These are phyloP conservation scores for Oreotrochilus melanogaster DNA, from an alignment of 2,113 vertebrate genomes.

Conservation along the genomic window DNA sequence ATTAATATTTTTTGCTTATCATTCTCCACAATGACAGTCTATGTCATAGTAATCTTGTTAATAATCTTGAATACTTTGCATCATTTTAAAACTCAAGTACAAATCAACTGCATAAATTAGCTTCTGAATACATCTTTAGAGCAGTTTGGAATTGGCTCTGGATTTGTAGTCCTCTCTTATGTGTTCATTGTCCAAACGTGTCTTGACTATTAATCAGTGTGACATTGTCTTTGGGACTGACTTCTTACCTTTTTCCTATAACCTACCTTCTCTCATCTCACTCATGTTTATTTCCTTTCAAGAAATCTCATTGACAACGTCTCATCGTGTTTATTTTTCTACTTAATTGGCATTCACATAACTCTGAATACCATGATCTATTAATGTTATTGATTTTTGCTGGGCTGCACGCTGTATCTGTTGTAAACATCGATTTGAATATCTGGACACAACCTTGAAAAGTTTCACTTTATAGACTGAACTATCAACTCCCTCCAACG, in stretches of 20 bases:
- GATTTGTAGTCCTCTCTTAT: background rate
- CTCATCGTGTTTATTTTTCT: slow-evolving; percentile 10
- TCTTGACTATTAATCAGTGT: background rate
- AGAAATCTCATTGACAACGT: background rate
- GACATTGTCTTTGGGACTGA: background rate
- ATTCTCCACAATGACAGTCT: background rate
- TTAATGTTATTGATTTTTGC: slow-evolving; percentile 40
- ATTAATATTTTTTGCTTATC: background rate
- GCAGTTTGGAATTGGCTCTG: background rate
- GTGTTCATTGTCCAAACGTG: background rate
- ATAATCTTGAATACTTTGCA: background rate
- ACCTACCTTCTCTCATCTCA: background rate
- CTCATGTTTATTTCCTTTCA: slow-evolving; percentile 21
- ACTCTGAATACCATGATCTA: slow-evolving; percentile 20
- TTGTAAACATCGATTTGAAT: slow-evolving; percentile 22
- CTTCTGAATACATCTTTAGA: background rate
- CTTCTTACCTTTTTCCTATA: background rate
- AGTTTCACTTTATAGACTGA: background rate
- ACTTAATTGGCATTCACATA: slow-evolving; percentile 51
- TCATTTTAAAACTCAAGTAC: background rate
- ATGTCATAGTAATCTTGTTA: background rate
- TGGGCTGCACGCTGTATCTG: background rate
- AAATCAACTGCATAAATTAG: background rate
- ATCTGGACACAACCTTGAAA: slow-evolving; percentile 49
- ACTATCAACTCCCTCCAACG: background rate